Evolutionary conservation across 2,888 invertebrate genomes (phyloP).

Genomic region (Rotaria sp.): DNA sequence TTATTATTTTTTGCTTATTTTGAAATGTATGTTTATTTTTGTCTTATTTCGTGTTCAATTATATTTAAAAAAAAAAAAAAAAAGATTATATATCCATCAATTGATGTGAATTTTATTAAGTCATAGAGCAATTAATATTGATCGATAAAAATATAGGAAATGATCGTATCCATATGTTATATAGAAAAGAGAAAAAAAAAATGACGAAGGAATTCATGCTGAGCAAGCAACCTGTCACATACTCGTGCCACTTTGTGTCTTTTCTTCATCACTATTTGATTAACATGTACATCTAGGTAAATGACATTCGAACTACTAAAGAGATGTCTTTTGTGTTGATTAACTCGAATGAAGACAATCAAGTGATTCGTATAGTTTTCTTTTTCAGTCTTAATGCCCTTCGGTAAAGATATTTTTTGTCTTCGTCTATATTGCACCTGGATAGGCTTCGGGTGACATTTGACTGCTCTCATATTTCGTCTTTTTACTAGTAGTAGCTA

Average conservation of each 20-base stretch:
- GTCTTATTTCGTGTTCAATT: neutral
- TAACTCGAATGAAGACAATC: slow-evolving; percentile 19
- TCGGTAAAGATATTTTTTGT: neutral
- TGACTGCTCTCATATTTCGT: slow-evolving; percentile 17
- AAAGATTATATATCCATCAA: neutral
- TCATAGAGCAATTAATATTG: neutral
- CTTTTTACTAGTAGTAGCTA: neutral
- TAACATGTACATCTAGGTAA: slow-evolving; percentile 1
- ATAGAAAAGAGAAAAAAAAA: neutral
- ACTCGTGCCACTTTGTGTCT: slow-evolving; percentile 22
- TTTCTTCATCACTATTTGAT: slow-evolving; percentile 24
- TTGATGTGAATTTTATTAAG: neutral
- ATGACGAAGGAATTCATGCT: neutral
- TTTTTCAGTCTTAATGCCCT: neutral
- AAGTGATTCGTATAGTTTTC: slow-evolving; percentile 4
- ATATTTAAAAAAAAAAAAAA: too few species aligned
- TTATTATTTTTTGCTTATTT: neutral
- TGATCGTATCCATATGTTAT: slow-evolving; percentile 1
- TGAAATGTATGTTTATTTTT: neutral
- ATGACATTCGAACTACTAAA: neutral
- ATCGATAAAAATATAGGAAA: neutral
- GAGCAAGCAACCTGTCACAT: slow-evolving; percentile 13
- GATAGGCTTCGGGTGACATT: slow-evolving; percentile 12
- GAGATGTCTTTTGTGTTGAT: slow-evolving; percentile 5
- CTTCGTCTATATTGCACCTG: neutral